Conservation (phyloP, 2,888 invertebrate genomes). For the Meiosimyza platycephala region DNA sequence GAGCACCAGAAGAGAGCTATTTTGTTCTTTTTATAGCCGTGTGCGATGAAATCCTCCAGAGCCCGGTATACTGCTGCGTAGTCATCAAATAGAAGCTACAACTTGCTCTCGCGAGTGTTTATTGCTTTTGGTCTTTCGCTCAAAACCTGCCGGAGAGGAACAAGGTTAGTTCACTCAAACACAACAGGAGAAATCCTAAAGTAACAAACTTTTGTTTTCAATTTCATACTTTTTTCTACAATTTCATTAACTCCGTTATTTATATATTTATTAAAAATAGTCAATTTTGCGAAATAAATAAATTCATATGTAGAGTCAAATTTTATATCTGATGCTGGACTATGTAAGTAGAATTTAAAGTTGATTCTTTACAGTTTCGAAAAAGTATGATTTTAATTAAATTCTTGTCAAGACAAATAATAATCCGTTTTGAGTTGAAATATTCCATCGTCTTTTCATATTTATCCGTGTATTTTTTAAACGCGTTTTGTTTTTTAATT, state of each 20-base stretch:
- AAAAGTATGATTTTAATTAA: conserved; percentile 17
- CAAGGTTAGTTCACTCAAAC: conserved; percentile 69
- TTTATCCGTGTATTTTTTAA: conserved; percentile 24
- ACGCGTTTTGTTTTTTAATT: not conserved
- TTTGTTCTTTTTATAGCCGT: not conserved
- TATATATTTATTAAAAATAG: conserved; percentile 7
- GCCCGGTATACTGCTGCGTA: not conserved
- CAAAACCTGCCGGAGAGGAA: conserved; percentile 69
- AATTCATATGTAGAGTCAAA: conserved; percentile 23
- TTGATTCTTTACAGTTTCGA: conserved; percentile 15
- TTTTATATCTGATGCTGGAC: conserved; percentile 24
- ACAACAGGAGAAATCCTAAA: conserved; percentile 64
- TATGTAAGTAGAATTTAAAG: conserved; percentile 25
- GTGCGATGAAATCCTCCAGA: conserved; percentile 1
- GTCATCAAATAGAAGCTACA: conserved; percentile 43
- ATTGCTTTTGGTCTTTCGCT: conserved; percentile 59
- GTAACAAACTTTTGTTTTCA: conserved; percentile 26
- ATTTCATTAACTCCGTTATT: conserved; percentile 19
- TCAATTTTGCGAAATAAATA: conserved; percentile 31
- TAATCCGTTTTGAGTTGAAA: conserved; percentile 23
- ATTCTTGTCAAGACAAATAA: conserved; percentile 30
- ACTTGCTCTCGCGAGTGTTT: conserved; percentile 39
- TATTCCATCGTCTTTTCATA: conserved; percentile 15
- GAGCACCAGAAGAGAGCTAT: conserved; percentile 6
- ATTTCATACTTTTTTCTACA: conserved; percentile 20